These are phyloP conservation scores for Anguilla marmorata DNA, from an alignment of 2,797 vertebrate genomes.

Conservation along the genomic window DNA sequence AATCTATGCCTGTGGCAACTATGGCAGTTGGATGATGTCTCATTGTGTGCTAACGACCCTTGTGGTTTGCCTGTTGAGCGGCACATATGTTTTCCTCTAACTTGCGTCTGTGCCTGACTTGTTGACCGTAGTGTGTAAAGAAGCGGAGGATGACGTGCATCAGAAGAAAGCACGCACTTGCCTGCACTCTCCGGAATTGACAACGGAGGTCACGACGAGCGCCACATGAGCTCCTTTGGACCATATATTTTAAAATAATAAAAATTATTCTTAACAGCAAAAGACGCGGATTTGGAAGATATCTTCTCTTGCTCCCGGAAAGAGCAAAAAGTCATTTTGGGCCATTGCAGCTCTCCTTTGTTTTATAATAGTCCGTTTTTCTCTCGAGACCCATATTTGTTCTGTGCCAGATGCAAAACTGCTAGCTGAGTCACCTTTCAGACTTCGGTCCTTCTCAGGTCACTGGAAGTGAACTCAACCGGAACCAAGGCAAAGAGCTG, in stretches of 20 bases:
- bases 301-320: neutral
- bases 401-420: neutral
- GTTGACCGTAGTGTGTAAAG: too few relatives aligned
- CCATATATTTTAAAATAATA: constrained; percentile 26
- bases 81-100: neutral
- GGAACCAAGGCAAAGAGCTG: neutral
- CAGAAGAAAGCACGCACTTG: neutral
- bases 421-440: neutral
- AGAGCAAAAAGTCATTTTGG: neutral
- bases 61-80: too few relatives aligned
- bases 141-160: too few relatives aligned
- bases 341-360: neutral
- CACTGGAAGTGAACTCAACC: neutral
- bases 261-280: constrained; percentile 38
- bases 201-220: too few relatives aligned
- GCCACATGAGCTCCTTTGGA: too few relatives aligned
- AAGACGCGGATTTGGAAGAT: neutral
- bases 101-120: neutral
- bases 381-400: neutral
- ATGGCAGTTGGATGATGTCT: too few relatives aligned
- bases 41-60: too few relatives aligned
- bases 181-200: too few relatives aligned
- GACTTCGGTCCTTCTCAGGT: neutral
- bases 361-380: neutral
- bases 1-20: too few relatives aligned